Evolutionary conservation across 2,888 invertebrate species (phyloP).

Genomic region (Antheraea yamamai): DNA sequence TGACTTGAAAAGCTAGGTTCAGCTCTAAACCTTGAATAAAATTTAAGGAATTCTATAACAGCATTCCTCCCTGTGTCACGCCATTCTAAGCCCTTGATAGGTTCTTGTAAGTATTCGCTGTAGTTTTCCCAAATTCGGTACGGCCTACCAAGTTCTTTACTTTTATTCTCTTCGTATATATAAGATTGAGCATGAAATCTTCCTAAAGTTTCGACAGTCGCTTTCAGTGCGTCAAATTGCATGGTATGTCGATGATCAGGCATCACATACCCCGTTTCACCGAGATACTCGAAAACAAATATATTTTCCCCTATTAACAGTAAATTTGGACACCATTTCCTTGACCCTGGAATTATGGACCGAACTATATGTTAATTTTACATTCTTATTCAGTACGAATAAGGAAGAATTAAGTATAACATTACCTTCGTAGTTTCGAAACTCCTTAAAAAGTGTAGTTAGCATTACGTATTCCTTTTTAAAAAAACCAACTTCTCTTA

Average conservation of each 20-base stretch:
- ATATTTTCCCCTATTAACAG: conserved; percentile 54
- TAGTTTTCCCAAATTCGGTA: conserved; percentile 69
- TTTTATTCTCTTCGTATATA: conserved; percentile 71
- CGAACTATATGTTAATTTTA: conserved; percentile 1
- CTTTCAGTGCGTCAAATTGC: conserved; percentile 61
- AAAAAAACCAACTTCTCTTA: conserved; percentile 58
- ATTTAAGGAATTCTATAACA: conserved; percentile 59
- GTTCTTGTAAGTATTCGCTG: conserved; percentile 56
- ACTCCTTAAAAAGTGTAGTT: conserved; percentile 55
- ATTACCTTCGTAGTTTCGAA: conserved; percentile 54
- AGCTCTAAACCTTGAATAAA: conserved; percentile 56
- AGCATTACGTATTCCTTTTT: conserved; percentile 65
- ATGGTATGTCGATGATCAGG: conserved; percentile 51
- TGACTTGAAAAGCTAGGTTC: conserved; percentile 44
- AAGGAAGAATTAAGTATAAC: conserved; percentile 6
- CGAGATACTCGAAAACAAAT: conserved; percentile 71
- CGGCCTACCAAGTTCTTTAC: conserved; percentile 50
- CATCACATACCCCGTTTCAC: conserved; percentile 58
- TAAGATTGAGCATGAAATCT: conserved; percentile 75
- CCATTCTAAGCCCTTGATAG: conserved; percentile 48
- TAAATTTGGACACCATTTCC: conserved; percentile 62
- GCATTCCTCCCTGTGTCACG: conserved; percentile 64
- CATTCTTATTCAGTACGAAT: background rate
- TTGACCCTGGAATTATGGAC: conserved; percentile 40
- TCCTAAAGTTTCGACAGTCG: conserved; percentile 68